phyloP scores from a whole-genome alignment of 2,797 vertebrate species.

The Myotis myotis region DNA sequence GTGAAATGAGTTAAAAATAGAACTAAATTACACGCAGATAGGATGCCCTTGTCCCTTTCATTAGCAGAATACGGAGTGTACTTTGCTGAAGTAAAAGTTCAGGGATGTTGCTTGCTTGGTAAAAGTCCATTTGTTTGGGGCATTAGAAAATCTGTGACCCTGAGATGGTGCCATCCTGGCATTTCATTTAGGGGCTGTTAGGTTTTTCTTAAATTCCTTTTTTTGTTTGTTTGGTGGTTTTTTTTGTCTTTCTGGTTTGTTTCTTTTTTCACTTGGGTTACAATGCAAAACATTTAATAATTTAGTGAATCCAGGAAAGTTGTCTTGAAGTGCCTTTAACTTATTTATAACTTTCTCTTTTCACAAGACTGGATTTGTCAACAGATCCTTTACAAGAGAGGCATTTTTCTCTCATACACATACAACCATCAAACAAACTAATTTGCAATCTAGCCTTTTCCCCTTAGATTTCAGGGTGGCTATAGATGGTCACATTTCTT shows the following conservation, averaged over 20 bases:
- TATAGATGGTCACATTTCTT: background rate
- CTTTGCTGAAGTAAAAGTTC: background rate
- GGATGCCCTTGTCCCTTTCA: background rate
- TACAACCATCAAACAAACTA: background rate
- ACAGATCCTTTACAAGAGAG: background rate
- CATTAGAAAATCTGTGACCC: background rate
- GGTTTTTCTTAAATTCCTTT: background rate
- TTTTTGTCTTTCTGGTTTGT: background rate
- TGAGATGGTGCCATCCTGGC: background rate
- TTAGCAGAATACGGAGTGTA: background rate
- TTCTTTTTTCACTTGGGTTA: background rate
- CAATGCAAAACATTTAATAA: background rate
- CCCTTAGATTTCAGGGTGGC: background rate
- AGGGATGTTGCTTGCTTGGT: background rate
- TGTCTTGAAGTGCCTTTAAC: background rate
- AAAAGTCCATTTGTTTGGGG: background rate
- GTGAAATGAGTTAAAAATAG: slow-evolving; percentile 53
- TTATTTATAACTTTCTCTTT: slow-evolving; percentile 5
- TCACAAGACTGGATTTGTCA: background rate
- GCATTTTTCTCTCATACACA: background rate
- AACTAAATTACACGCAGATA: background rate
- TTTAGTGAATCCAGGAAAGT: background rate
- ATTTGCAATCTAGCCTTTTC: slow-evolving; percentile 14
- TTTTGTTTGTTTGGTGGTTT: too few relatives aligned
- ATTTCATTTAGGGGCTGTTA: background rate